phyloP scores from a whole-genome alignment of 2,888 invertebrate genomes.

The Onchidella celtica region DNA sequence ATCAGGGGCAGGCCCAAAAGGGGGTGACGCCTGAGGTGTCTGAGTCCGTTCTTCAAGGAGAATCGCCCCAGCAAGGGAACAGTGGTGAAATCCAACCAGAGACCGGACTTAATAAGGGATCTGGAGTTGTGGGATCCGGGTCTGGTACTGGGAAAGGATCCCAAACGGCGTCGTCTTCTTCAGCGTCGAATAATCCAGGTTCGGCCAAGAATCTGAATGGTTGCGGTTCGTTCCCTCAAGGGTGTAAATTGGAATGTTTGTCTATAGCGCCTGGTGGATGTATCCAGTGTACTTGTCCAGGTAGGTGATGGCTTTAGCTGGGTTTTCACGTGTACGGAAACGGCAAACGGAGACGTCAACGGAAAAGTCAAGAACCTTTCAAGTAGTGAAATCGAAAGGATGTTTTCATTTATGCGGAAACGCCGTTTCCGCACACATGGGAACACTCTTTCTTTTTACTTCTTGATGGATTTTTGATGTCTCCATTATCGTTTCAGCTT shows the following conservation, averaged over 20 bases:
- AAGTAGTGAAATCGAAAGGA: too few species aligned
- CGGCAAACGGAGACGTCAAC: too few species aligned
- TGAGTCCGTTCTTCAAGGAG: background rate
- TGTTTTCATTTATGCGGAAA: too few species aligned
- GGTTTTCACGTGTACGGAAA: too few species aligned
- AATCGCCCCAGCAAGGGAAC: background rate
- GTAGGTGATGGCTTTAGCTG: too few species aligned
- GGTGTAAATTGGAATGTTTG: background rate
- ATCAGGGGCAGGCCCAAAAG: background rate
- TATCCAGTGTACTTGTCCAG: background rate
- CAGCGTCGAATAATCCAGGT: background rate
- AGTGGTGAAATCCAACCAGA: background rate
- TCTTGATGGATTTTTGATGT: too few species aligned
- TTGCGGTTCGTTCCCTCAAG: background rate
- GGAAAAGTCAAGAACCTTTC: too few species aligned
- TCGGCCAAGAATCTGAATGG: background rate
- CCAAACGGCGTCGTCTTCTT: background rate
- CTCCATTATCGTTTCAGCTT: too few species aligned
- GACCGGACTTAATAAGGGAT: background rate
- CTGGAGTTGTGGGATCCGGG: background rate
- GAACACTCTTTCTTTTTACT: too few species aligned
- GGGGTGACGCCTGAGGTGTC: background rate
- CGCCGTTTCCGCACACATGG: too few species aligned
- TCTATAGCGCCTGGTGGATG: background rate
- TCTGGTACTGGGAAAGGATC: background rate